Conservation (phyloP, 1,140 invertebrate genomes). For the Aphaenogaster rudis region DNA sequence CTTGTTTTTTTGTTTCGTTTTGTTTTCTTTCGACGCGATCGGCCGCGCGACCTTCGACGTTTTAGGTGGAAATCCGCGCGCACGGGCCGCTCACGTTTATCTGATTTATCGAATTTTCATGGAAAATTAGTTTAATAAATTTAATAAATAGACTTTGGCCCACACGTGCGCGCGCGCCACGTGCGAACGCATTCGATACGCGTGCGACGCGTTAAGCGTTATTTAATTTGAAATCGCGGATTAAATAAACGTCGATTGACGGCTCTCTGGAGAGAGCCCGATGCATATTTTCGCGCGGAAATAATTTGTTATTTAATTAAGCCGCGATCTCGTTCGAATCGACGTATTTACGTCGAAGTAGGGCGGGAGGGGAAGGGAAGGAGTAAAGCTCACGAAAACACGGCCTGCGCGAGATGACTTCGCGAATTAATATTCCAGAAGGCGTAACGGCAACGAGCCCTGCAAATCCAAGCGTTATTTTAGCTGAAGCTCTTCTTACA, state of each 20-base stretch:
- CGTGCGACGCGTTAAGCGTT: not conserved
- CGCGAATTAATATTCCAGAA: not conserved
- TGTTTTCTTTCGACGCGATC: too few relatives aligned
- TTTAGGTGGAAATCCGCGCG: not conserved
- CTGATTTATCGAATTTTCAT: not conserved
- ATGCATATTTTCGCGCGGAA: not conserved
- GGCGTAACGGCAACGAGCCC: too few relatives aligned
- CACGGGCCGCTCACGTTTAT: not conserved
- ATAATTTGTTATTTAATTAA: constrained; percentile 18
- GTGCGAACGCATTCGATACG: not conserved
- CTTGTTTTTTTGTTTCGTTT: too few relatives aligned
- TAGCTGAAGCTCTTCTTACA: too few relatives aligned
- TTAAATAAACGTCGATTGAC: constrained; percentile 9
- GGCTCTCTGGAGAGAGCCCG: not conserved
- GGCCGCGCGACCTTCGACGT: too few relatives aligned
- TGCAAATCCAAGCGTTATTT: too few relatives aligned
- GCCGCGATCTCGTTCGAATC: not conserved
- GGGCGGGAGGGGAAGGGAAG: not conserved
- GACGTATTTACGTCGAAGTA: not conserved
- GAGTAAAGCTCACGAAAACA: not conserved
- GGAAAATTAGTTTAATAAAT: not conserved
- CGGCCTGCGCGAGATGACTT: not conserved
- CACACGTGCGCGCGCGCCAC: not conserved
- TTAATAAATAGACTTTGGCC: not conserved
- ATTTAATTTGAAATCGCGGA: constrained; percentile 19